Conservation (phyloP, 1,140 invertebrate genomes). For the Drosophila bocki region DNA sequence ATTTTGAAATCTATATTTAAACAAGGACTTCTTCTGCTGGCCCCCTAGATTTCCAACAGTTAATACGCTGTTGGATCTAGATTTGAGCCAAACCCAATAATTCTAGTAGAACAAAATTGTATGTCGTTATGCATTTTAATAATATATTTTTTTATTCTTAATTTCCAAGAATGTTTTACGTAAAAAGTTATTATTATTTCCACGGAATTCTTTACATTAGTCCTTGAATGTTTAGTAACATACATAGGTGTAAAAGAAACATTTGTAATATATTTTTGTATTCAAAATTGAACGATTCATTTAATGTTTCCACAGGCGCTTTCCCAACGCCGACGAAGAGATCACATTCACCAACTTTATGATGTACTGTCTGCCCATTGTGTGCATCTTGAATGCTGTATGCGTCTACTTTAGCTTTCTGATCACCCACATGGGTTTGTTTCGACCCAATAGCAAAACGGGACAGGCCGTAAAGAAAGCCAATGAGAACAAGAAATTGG, state of each 20-base stretch:
- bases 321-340: slow-evolving; percentile 86
- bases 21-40: too few species aligned
- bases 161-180: too few species aligned
- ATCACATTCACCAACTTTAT: slow-evolving; percentile 92
- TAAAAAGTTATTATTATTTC: neutral
- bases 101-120: too few species aligned
- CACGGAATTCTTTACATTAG: neutral
- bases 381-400: slow-evolving; percentile 88
- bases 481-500: slow-evolving; percentile 86
- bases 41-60: too few species aligned
- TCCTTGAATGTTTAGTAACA: too few species aligned
- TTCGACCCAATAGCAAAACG: slow-evolving; percentile 86
- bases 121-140: too few species aligned
- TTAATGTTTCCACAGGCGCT: slow-evolving; percentile 78
- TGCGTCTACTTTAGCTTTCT: slow-evolving; percentile 88
- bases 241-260: too few species aligned
- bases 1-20: too few species aligned
- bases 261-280: neutral
- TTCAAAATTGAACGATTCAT: neutral
- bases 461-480: slow-evolving; percentile 86
- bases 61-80: too few species aligned
- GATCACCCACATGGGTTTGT: slow-evolving; percentile 90
- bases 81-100: too few species aligned
- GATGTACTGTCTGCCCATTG: slow-evolving; percentile 86
- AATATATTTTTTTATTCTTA: too few species aligned